Evolutionary conservation across 2,888 invertebrate genomes (phyloP), one percentile per base, ranked within the genome.

Genomic region (Drosophila multiciliata): DNA sequence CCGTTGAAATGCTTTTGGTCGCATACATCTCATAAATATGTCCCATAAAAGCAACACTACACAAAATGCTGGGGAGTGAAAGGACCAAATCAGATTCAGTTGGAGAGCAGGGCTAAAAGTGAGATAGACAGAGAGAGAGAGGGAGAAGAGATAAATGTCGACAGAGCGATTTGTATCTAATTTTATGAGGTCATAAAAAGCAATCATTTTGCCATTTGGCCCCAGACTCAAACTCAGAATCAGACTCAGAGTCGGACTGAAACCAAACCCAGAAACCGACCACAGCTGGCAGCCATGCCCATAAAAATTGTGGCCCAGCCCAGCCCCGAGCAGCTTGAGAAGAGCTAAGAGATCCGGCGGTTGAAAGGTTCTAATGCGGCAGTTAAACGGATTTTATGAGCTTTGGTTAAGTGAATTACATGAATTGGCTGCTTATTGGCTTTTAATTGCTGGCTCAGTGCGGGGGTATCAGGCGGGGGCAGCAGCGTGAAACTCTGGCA

Each of bases 181-280:
- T 91, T 91, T 91, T 91, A 91, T 91, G 91, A 91, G 91, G 89
- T 91, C 91, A 91, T 91, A 91, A 91, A 91, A 91, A 86, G 89
- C 88, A 91, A 91, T 90, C 87, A 90, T 91, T 91, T 90, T 78
- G 86, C 90, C 90, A 91, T 91, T 91, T 84, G 80, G 82, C 89
- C 83, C 78, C 87, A 86, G 73, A 68, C 62, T 52, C 32, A 68
- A 20, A 29, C 20, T 33, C 52, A 40, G n/a, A 57, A 29, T 50
- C 55, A 64, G 9, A 26, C 9, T 8, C 15, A 45, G 15, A 68
- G 59, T 52, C 45, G 66, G 23, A 57, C 36, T 45, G 42, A 23
- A 26, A 20, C 23, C 33, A 64, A 57, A 29, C 52, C 49, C 65
- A 42, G 54, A 53, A 38, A 32, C 70, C 78, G 80, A 85, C 87